A percentile compares a stretch with the other conserved stretches of the same genome.
Evolutionary conservation across 1,140 invertebrate species (phyloP).

Genomic region (Harpegnathos saltator): DNA sequence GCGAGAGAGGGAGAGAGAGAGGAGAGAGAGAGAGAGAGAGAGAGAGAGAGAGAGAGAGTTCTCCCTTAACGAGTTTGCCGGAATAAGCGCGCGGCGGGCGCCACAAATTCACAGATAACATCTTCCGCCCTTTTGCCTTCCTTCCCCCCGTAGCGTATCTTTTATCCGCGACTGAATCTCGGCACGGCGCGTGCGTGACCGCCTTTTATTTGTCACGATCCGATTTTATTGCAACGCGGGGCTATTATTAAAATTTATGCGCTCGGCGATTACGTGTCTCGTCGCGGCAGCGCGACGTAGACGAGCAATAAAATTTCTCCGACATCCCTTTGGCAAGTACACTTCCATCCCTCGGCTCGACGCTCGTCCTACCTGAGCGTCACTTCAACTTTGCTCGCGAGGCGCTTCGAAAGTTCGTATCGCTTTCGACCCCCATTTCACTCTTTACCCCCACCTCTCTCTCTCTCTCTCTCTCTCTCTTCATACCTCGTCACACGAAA

Average conservation of each 20-base stretch:
- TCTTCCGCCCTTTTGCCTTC: neutral
- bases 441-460: neutral
- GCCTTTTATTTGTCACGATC: conserved; percentile 30
- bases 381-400: conserved; percentile 37
- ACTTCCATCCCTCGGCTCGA: conserved; percentile 5
- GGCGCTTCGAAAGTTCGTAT: conserved; percentile 54
- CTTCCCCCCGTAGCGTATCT: neutral
- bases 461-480: conserved; percentile 32
- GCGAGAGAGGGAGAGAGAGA: no score
- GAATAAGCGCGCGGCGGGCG: conserved; percentile 1
- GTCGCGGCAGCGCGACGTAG: conserved; percentile 12
- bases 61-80: conserved; percentile 53
- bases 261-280: neutral
- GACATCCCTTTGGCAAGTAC: conserved; percentile 36
- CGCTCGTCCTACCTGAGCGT: neutral
- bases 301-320: conserved; percentile 50
- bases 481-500: conserved; percentile 50
- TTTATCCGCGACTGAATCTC: conserved; percentile 39
- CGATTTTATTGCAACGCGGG: conserved; percentile 27
- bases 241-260: conserved; percentile 44
- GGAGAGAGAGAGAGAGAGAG: conserved; percentile 9
- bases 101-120: neutral
- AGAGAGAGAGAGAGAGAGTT: neutral
- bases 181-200: neutral
- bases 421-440: conserved; percentile 21